Base-by-base conservation (phyloP, 2,888 invertebrate genomes). In the Platycheirus albimanus region DNA sequence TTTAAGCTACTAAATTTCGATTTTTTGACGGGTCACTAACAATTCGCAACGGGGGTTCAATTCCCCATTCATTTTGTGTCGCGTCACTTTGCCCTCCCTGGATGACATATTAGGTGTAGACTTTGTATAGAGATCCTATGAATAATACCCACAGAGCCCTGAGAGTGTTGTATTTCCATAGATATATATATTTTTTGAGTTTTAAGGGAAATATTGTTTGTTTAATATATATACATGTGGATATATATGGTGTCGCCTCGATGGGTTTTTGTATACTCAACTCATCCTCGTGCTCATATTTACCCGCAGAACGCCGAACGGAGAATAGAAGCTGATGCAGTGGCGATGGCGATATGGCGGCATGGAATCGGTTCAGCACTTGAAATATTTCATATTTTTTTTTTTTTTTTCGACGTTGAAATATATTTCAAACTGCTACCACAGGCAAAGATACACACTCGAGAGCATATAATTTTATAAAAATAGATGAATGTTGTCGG, bases 21-120 rank as follows among this genome's bases (percentile, higher is more conserved):
- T 71, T 64, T 63, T 70, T 20, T 64, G 47, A 71, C 63, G 63
- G 71, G 69, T 64, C 71, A 71, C 63, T 77, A 77, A 77, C 77
- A 77, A 70, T 77, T 77, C 71, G 71, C 77, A 77, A 64, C 71
- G 56, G 77, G 69, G 70, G 41, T 56, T 45, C 19, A 54, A 20
- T 63, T 56, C 54, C 7, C 64, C 43, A 70, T 70, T 47, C 13
- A 30, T 70, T 49, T 70, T 61, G 45, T 54, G 70, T 70, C 58
- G 70, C 71, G 70, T 56, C 70, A 56, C 61, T 70, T 28, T 8
- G 38, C 64, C 77, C 70, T 77, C 70, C 71, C 28, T 63, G 71
- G 71, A 54, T 77, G 70, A 64, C 77, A 77, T 70, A 70, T 61
- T 75, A 70, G 54, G 45, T 54, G 45, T 52, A 52, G 74, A 66